Evolutionary conservation across 2,888 invertebrate genomes (phyloP).

Genomic region (Laothoe populi): DNA sequence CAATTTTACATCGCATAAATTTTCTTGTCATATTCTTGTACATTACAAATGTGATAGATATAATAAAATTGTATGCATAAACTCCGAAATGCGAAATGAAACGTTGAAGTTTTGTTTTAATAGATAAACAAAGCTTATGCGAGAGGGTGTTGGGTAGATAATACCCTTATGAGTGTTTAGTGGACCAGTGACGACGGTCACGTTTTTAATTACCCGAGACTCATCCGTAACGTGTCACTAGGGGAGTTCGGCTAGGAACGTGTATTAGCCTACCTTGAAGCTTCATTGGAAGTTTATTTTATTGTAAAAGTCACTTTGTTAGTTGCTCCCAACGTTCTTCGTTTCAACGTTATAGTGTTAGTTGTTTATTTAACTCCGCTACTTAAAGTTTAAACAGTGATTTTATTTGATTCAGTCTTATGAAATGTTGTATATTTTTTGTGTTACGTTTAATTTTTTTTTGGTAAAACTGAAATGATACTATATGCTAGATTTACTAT

Average conservation of each 20-base stretch:
- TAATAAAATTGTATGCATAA: slow-evolving; percentile 51
- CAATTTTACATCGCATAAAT: slow-evolving; percentile 62
- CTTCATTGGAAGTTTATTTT: slow-evolving; percentile 30
- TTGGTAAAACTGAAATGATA: not conserved
- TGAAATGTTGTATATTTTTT: not conserved
- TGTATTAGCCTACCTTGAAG: slow-evolving; percentile 45
- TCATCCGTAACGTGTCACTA: slow-evolving; percentile 75
- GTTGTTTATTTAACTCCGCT: not conserved
- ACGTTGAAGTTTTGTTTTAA: slow-evolving; percentile 25
- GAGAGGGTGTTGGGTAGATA: slow-evolving; percentile 75
- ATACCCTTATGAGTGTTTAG: slow-evolving; percentile 70
- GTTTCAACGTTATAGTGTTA: not conserved
- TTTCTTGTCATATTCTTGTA: slow-evolving; percentile 52
- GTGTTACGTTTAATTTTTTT: not conserved
- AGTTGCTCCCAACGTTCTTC: slow-evolving; percentile 5
- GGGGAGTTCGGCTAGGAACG: slow-evolving; percentile 52
- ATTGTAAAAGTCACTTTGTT: slow-evolving; percentile 19
- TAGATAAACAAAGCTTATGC: slow-evolving; percentile 66
- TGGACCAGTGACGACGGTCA: slow-evolving; percentile 83
- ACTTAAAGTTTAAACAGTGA: slow-evolving; percentile 3
- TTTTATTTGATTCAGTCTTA: not conserved
- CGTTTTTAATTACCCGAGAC: slow-evolving; percentile 81
- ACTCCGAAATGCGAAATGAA: slow-evolving; percentile 26
- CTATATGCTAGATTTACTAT: too few relatives aligned
- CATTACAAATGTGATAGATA: slow-evolving; percentile 59